Base-by-base conservation (phyloP, 2,888 invertebrate species). In the Heliconius ismenius region DNA sequence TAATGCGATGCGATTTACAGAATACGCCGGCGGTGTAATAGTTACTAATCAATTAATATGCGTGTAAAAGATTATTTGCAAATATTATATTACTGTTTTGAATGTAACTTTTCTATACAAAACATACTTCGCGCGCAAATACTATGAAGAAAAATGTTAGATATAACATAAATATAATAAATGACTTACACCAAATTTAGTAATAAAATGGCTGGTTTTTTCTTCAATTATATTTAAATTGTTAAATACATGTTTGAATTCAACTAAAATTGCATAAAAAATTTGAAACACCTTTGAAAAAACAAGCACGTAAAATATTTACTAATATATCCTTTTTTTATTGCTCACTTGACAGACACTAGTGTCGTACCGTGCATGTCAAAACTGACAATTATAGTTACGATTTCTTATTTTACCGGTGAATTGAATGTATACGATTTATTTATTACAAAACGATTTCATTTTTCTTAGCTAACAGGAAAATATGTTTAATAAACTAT, bases 11-110 rank as follows among this genome's bases (percentile, higher is more conserved):
- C 86, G 81, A 88, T 87, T 85, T 86, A 77, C 85, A 88, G 92
- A 92, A 91, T 92, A 92, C 81, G 82, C 81, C 85, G 82, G 81
- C 78, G 28, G 74, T 82, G 86, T 90, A 89, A 89, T 88, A 86
- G 87, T 85, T 86, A 83, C 83, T 80, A 78, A 81, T 81, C 76
- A 81, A 83, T 83, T 80, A 86, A 84, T 85, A 84, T 83, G 36
- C n/a, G 13, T 54, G 60, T 36, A 58, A 62, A 67, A 39, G 26
- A 24, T 15, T n/a, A 49, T 18, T 28, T 28, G n/a, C 54, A 63
- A 32, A 36, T 43, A 28, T 63, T n/a, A 39, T 68, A n/a, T n/a
- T 73, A 26, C 60, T 64, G 79, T 64, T 87, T 89, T 32, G 15
- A 58, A 32, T 26, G n/a, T 32, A 58, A 36, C 32, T 36, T 70